phyloP scores from a whole-genome alignment of 2,888 invertebrate species.

The Aspidiotus rigidus region DNA sequence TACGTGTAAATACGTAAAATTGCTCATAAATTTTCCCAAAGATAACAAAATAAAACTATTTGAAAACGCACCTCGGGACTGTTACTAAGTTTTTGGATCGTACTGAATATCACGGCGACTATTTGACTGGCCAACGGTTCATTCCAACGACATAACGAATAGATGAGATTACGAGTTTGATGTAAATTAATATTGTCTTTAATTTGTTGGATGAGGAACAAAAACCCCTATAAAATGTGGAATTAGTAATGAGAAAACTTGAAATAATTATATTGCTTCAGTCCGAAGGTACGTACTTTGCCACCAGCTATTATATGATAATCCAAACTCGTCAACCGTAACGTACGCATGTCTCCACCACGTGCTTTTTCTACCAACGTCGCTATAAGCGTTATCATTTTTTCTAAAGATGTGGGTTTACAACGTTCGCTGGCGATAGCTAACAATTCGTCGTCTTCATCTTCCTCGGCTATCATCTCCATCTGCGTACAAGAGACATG shows the following conservation, averaged over 20 bases:
- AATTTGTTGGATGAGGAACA: conserved; percentile 89
- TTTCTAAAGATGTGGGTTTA: conserved; percentile 82
- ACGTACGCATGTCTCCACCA: conserved; percentile 54
- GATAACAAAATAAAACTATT: too few species aligned
- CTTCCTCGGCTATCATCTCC: conserved; percentile 60
- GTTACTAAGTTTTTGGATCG: conserved; percentile 66
- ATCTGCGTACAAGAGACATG: conserved; percentile 40
- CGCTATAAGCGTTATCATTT: conserved; percentile 87
- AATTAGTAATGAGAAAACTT: not conserved
- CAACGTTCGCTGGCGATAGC: conserved; percentile 63
- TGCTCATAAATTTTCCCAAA: not conserved
- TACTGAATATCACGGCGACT: conserved; percentile 80
- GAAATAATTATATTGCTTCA: not conserved
- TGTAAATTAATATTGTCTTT: conserved; percentile 85
- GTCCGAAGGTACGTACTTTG: conserved; percentile 50
- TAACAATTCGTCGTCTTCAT: conserved; percentile 54
- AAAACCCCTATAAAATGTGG: conserved; percentile 60
- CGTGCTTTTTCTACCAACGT: conserved; percentile 80
- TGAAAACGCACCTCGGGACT: conserved; percentile 57
- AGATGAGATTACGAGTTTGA: conserved; percentile 83
- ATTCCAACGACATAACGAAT: conserved; percentile 84
- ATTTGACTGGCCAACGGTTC: conserved; percentile 80
- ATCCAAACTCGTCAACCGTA: conserved; percentile 68
- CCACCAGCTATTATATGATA: conserved; percentile 74
- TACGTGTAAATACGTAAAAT: not conserved